Evolutionary conservation across 23 tunicate species (phyloP), one percentile per base, ranked within the genome.

Genomic region (Halocynthia roretzi): DNA sequence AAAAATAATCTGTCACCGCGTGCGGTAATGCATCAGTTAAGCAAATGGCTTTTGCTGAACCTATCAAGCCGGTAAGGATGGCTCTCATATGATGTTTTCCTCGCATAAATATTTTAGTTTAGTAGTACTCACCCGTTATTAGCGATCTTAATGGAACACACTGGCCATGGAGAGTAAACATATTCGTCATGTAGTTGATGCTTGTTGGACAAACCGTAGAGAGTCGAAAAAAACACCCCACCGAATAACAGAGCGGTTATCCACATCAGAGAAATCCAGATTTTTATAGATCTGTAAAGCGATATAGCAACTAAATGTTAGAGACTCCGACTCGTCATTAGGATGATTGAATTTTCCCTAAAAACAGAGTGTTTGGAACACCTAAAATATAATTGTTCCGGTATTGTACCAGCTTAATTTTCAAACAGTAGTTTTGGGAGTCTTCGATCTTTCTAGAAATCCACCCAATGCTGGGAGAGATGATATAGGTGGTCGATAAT

Each of bases 141-240:
- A 50, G 63, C 10, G 57, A 70, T 53, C 31, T 66, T 79, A 53
- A 83, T 83, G 50, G 86, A 83, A 71, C 86, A 83, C 64, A 70
- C 50, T 22, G 86, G 86, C 86, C 86, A 83, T n/a, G 81, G 68
- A 51, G 72, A 55, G 10, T 11, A 68, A 49, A 54, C 83, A 15
- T 19, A 7, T 7, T 54, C 76, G 7, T 17, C 58, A 8, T 52
- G n/a, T 15, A 0, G 22, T 20, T 10, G 70, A 48, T 48, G 51
- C 50, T 70, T 74, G 53, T 65, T 61, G 15, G 72, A 70, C 19
- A 75, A 74, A 12, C 66, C 75, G 80, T 83, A 83, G 51, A 83
- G 67, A 75, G 54, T 55, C 54, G 64, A 51, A 63, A 83, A 83
- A 52, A 83, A 55, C 52, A 76, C 51, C 55, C 86, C 86, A 9